Base-by-base conservation (phyloP, 2,797 vertebrate species). In the Cuculus canorus region DNA sequence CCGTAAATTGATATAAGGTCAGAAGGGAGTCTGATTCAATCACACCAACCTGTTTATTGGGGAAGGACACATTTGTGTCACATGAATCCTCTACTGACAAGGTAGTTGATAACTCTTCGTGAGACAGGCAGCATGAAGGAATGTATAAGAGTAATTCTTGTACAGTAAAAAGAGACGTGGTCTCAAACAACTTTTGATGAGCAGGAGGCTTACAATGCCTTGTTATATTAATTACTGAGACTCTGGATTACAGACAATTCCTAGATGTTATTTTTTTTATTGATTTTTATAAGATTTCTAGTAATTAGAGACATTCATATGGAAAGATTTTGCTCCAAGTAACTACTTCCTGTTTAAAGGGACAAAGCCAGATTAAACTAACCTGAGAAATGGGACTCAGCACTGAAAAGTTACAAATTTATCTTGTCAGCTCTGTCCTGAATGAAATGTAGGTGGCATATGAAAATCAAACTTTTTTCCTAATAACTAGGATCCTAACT, bases 1-100 rank as follows among this genome's bases (percentile, higher is more conserved):
- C 21, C 1, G 0, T 21, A 7, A 3, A 5, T 39, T 32, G 15
- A 13, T 75, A 30, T 2, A 75, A 68, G 4, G 18, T 73, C 17
- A 52, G 56, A 63, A 59, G 7, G 9, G 16, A 61, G 9, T 39
- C 30, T 80, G 19, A 75, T 52, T 35, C 48, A 73, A 19, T 2
- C 1, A 6, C 13, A 37, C 4, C 17, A 35, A 30, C 10, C 5
- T 39, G 3, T 45, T 77, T 86, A 13, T 41, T 59, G n/a, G 52
- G 22, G 83, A 80, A 65, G 5, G 5, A 19, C 4, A 35, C 1
- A 45, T 48, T 69, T 32, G 2, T 28, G 27, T 45, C 22, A 12
- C 5, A 37, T 32, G 13, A 82, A 68, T 76, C 85, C 24, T 52
- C 23, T 33, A 8, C 32, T 45, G 23, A 28, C 10, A 43, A 56